Conservation (phyloP, 1,140 invertebrate species). For the Medauroidea extradentata region DNA sequence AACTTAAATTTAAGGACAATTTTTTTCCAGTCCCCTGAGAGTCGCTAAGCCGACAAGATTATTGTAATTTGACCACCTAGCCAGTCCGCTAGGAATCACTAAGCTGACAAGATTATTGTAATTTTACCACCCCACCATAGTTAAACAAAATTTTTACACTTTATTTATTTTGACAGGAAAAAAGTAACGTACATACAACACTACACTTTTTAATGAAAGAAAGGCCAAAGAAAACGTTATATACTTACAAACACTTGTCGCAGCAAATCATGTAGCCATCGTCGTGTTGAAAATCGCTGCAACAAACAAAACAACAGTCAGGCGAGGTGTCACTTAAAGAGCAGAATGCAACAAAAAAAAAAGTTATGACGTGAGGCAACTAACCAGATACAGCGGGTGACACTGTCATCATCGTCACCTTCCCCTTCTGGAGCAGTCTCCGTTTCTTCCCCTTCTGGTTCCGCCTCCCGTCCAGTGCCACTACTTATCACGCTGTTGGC, state of each 20-base stretch:
- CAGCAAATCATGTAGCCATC: constrained; percentile 99
- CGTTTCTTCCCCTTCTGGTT: constrained; percentile 76
- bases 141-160: too few species aligned
- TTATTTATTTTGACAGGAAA: too few species aligned
- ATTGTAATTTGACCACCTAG: too few species aligned
- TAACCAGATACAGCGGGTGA: constrained; percentile 86
- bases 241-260: constrained; percentile 73
- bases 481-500: constrained; percentile 61
- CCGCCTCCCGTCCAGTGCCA: constrained; percentile 50
- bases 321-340: not conserved
- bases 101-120: too few species aligned
- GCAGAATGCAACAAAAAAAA: not conserved
- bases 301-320: constrained; percentile 24
- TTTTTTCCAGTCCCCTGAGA: too few species aligned
- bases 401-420: constrained; percentile 77
- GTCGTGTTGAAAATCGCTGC: constrained; percentile 87
- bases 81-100: too few species aligned
- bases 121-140: too few species aligned
- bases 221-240: not conserved
- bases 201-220: too few species aligned
- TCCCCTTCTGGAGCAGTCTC: constrained; percentile 83
- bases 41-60: too few species aligned
- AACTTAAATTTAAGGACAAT: too few species aligned
- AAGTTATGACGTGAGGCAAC: constrained; percentile 6
- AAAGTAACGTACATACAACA: too few species aligned